Evolutionary conservation across 2,113 vertebrate genomes (phyloP), one percentile per base, ranked within the genome.

Genomic region (Dromaius novaehollandiae): DNA sequence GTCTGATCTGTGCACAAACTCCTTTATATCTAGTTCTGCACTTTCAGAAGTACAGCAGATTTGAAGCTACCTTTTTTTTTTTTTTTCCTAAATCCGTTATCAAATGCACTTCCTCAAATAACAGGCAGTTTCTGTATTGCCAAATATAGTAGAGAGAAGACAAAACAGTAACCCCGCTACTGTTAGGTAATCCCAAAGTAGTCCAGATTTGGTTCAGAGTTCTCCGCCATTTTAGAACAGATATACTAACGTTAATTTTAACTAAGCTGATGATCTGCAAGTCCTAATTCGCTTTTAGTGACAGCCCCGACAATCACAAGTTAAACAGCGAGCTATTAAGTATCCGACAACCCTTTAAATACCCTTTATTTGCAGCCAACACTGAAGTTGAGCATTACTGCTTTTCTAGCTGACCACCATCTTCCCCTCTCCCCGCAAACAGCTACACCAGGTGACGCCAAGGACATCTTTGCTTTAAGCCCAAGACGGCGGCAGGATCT

Each of bases 131-230:
- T 61, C 48, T 10, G 20, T 8, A 36, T 1, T 13, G 25, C 3
- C 7, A 13, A n/a, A 21, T 4, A 2, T 0, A n/a, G 6, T 0
- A n/a, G 0, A 1, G 20, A 40, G 18, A 34, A 64, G 9, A 7
- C 65, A 36, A 8, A 24, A 4, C 8, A 51, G 11, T 38, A 28
- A 5, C 4, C 11, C 8, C 32, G 32, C 7, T 30, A 44, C 16
- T 58, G 30, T 0, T 2, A 22, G 36, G 7, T 4, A 1, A 74
- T 34, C 7, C 9, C 2, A 0, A 17, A 66, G 11, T 7, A 66
- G 5, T 69, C 12, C 3, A 19, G 15, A 40, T 5, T 38, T 18
- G 4, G 38, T 26, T 53, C 53, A 20, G 50, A 8, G n/a, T 1
- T 66, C 65, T 75, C 86, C 16, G 2, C 83, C 81, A 75, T 81